These are phyloP conservation scores for Halictus quadricinctus DNA, from an alignment of 2,888 invertebrate genomes.

Conservation along the genomic window DNA sequence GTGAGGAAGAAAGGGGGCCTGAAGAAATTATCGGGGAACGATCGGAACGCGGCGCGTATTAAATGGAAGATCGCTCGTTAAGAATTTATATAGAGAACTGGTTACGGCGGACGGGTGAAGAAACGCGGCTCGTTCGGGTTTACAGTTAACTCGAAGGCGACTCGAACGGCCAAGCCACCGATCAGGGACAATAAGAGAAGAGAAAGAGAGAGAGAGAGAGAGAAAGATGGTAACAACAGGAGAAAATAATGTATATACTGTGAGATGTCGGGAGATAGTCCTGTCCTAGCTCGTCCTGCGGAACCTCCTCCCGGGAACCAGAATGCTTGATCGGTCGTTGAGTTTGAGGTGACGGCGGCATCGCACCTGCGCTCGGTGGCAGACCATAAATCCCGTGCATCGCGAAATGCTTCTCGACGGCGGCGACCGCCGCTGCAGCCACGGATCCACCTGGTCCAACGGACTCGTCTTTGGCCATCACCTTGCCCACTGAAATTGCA, in stretches of 20 bases:
- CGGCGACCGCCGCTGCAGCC: slow-evolving; percentile 77
- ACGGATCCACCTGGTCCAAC: slow-evolving; percentile 74
- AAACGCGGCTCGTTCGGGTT: slow-evolving; percentile 12
- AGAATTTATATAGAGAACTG: slow-evolving; percentile 26
- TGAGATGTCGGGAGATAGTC: slow-evolving; percentile 86
- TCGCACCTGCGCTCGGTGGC: slow-evolving; percentile 76
- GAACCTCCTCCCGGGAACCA: slow-evolving; percentile 76
- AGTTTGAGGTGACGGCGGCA: slow-evolving; percentile 81
- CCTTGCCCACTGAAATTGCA: slow-evolving; percentile 75
- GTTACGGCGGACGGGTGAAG: slow-evolving; percentile 6
- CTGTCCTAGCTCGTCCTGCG: slow-evolving; percentile 84
- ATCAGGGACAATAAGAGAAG: neutral
- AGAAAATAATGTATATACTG: slow-evolving; percentile 79
- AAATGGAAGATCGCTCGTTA: slow-evolving; percentile 21
- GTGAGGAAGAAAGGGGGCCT: neutral
- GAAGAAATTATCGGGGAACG: slow-evolving; percentile 21
- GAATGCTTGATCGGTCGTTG: slow-evolving; percentile 80
- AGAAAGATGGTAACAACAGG: neutral
- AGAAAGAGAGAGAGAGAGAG: neutral
- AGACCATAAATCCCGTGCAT: slow-evolving; percentile 80
- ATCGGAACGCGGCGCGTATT: slow-evolving; percentile 9
- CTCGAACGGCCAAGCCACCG: slow-evolving; percentile 9
- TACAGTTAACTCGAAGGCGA: slow-evolving; percentile 23
- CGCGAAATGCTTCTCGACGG: slow-evolving; percentile 80
- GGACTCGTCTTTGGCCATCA: slow-evolving; percentile 78